Evolutionary conservation across 2,888 invertebrate species (phyloP), one percentile per base, ranked within the genome.

Genomic region (Lithophane semibrunnea): DNA sequence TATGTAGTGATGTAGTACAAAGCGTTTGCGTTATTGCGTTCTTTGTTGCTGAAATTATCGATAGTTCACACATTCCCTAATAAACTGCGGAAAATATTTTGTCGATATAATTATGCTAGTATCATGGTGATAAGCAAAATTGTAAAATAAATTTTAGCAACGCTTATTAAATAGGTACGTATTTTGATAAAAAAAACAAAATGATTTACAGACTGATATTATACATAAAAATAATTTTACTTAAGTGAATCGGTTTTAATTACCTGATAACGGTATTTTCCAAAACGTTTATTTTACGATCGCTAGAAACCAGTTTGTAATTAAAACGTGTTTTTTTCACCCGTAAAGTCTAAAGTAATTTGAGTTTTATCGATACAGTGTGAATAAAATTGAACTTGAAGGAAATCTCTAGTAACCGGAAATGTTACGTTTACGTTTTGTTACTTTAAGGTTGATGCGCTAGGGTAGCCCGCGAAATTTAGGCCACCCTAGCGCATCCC

Each of bases 1-100:
- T 73, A 18, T 52, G 44, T 82, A 85, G 82, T 83, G 82, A 63
- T 70, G 83, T 67, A 5, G 60, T 12, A 13, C 1, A 29, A 52
- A 21, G 5, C 13, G 7, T 29, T 9, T 21, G 8, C 18, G 52
- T 21, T 52, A 52, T 21, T 52, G 49, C 54, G 42, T 61, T 44
- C 8, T 52, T 47, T 60, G 44, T 47, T 24, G 13, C 8, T 24
- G 8, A 49, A 47, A 37, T 44, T 68, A 54, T 84, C 67, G 79
- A 80, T 37, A 5, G 10, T 44, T 44, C 0, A 18, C 21, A n/a
- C 1, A 29, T 44, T 18, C 0, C 10, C 13, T 60, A 9, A 18
- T n/a, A 60, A 21, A 21, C 4, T 56, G 13, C 8, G 3, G 13
- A 18, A 65, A 16, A 37, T 29, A 18, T 21, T 37, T 44, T 10